Evolutionary conservation across 2,113 vertebrate species (phyloP), one percentile per base, ranked within the genome.

Genomic region (Clupea harengus): DNA sequence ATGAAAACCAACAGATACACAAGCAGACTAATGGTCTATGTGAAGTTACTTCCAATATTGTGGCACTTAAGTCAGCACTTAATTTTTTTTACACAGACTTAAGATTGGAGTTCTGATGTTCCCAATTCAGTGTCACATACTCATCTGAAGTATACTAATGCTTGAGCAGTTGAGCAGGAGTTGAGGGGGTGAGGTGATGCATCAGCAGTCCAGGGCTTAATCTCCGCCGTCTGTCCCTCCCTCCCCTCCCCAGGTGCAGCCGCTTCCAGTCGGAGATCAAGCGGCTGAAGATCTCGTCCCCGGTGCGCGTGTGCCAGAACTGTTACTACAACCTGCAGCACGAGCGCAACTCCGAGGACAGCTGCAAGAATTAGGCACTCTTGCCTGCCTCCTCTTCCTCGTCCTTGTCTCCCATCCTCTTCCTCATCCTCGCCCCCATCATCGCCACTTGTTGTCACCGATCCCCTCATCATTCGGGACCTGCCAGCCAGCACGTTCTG

Each of bases 261-360:
- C 96, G 98, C 45, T 99, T 99, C 94, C 98, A 99, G 72, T 99
- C 98, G 0, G 98, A 99, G 95, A 99, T 99, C 93, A 99, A 97
- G 44, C 93, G 98, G 9, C 95, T 99, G 93, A 99, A 99, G 95
- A 99, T 99, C 87, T 99, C 98, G 0, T 99, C 98, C 0, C 98
- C 98, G 0, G 98, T 99, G 85, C 95, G 98, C 1, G 98, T 99
- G 72, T 99, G 98, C 94, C 98, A 99, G 95, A 99, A 98, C 97
- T 99, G 98, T 94, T 98, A 97, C 89, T 99, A 97, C 92, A 99
- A 99, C 93, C 95, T 99, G 81, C 98, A 99, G 88, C 97, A 99
- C 0, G 98, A 99, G 91, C 94, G 96, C 15, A 94, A 95, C 47
- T 91, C 91, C 0, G 97, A 98, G 85, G 97, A 98, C 15, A 93